Percentiles rank a stretch among this genome's conserved stretches.
These are phyloP conservation scores for Siniperca obscura DNA, from an alignment of 2,797 vertebrate genomes.

Conservation along the genomic window DNA sequence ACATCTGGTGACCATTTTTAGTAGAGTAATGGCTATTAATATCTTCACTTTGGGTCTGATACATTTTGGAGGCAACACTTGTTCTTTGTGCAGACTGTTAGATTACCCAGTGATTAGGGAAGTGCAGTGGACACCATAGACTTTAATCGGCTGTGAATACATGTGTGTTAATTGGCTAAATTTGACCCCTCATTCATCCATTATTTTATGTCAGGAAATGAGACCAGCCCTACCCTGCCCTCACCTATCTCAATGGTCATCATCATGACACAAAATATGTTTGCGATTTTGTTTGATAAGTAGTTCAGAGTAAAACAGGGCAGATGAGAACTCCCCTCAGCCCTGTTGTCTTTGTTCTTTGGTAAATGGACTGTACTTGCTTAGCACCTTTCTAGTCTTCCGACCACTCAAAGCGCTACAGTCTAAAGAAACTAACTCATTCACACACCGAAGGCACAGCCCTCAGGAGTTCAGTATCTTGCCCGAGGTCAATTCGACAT, in stretches of 20 bases:
- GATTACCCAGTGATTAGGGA: background rate
- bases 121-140: background rate
- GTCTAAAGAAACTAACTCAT: too few relatives aligned
- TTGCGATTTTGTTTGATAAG: constrained; percentile 11
- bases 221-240: background rate
- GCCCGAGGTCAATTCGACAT: too few relatives aligned
- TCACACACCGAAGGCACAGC: too few relatives aligned
- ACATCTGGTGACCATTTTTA: constrained; percentile 12
- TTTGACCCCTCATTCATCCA: background rate
- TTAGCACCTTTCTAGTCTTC: too few relatives aligned
- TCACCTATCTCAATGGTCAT: background rate
- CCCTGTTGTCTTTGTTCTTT: constrained; percentile 24
- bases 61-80: background rate
- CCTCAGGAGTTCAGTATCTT: too few relatives aligned
- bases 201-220: constrained; percentile 1
- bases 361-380: too few relatives aligned
- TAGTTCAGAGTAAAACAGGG: constrained; percentile 7
- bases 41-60: background rate
- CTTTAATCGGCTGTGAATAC: background rate
- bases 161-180: background rate
- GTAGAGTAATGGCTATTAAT: background rate
- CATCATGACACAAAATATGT: constrained; percentile 17
- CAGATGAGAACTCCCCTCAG: background rate
- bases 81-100: background rate
- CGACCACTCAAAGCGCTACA: too few relatives aligned